Evolutionary conservation across 1,140 invertebrate species (phyloP), one percentile per base, ranked within the genome.

Genomic region (Neoseiulus cucumeris): DNA sequence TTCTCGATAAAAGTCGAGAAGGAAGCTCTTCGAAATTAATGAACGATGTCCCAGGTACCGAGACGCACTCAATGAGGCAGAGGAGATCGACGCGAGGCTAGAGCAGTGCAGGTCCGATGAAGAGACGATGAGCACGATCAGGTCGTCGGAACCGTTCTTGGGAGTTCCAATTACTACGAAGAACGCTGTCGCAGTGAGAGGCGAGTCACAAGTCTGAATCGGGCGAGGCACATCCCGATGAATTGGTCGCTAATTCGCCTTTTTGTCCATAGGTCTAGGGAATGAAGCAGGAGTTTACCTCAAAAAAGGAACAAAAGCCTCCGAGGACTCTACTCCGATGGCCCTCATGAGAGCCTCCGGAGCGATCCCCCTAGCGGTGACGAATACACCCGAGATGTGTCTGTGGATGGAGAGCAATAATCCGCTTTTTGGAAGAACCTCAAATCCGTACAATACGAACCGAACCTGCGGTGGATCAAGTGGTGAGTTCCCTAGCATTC

Each of bases 371-470:
- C 73, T 91, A 1, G 79, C 84, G 44, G 81, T 88, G 0, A 89
- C 87, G 1, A 89, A 89, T 76, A 75, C 92, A 41, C 89, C 87
- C 73, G 92, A 95, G 29, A 82, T 89, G 68, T 85, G 84, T 70
- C 73, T 84, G 25, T 82, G 85, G 75, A 91, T 87, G 84, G 92
- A 96, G 75, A 86, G 86, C 5, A 82, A 82, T 59, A 97, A 97
- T 74, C 83, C 80, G 17, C 78, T 96, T 6, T 87, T 91, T 72
- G 93, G 90, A 0, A 74, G 76, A 44, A 88, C 89, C 0, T 83
- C 82, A 30, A 98, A 97, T 78, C 89, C 93, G 0, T 95, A 96
- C 73, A 84, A 95, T 68, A 84, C 83, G 0, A 86, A 83, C 1
- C 80, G 87, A 64, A 91, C 87, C 68, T 85, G 87, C 17, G 90